Percentiles rank a stretch among this genome's conserved stretches.
Evolutionary conservation across 2,888 invertebrate species (phyloP).

Genomic region (Oscheius onirici): DNA sequence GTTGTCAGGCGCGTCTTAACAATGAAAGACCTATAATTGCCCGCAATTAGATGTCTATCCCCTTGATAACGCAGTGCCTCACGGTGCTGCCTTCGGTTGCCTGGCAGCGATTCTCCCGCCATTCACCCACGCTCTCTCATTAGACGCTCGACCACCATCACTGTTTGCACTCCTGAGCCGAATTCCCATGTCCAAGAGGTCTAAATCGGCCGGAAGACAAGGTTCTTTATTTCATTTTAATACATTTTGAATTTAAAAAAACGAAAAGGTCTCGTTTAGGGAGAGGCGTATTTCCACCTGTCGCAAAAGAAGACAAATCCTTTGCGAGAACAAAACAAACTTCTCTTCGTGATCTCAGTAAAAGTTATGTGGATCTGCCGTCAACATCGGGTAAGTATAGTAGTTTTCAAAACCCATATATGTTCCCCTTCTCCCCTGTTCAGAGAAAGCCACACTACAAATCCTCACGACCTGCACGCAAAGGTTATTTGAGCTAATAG

Average conservation of each 20-base stretch:
- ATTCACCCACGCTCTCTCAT: slow-evolving; percentile 30
- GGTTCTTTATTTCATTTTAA: slow-evolving; percentile 10
- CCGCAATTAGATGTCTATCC: slow-evolving; percentile 2
- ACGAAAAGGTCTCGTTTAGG: background rate
- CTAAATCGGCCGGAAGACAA: slow-evolving; percentile 28
- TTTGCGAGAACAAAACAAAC: background rate
- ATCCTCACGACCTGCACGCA: no score
- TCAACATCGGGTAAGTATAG: slow-evolving; percentile 12
- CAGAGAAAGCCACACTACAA: no score
- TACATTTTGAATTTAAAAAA: background rate
- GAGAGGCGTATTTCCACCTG: slow-evolving; percentile 15
- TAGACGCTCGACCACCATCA: slow-evolving; percentile 11
- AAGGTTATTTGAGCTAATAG: no score
- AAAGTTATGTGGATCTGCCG: slow-evolving; percentile 4
- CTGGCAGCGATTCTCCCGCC: slow-evolving; percentile 34
- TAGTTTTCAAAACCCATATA: no score
- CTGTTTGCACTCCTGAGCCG: background rate
- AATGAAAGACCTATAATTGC: background rate
- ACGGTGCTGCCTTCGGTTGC: slow-evolving; percentile 29
- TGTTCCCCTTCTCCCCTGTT: no score
- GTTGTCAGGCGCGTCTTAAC: background rate
- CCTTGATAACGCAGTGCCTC: slow-evolving; percentile 15
- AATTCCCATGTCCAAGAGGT: slow-evolving; percentile 12
- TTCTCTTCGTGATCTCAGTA: slow-evolving; percentile 11
- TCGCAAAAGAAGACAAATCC: slow-evolving; percentile 2